Evolutionary conservation across 2,888 invertebrate genomes (phyloP).

Genomic region (Parnassius orleans): DNA sequence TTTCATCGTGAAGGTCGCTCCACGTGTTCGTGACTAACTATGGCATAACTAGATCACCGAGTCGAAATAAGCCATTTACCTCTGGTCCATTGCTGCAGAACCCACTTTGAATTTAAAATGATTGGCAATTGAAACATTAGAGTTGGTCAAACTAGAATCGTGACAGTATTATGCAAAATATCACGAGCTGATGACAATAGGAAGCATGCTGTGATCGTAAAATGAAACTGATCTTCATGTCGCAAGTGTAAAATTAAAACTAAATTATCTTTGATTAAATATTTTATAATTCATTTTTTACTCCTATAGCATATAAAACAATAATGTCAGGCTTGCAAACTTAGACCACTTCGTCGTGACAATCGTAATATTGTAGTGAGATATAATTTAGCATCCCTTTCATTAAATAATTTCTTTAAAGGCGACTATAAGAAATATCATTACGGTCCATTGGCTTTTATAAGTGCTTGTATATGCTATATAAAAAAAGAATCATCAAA

Average conservation of each 20-base stretch:
- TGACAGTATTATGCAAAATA: conserved; percentile 71
- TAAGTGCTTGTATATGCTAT: no score
- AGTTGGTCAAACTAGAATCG: conserved; percentile 54
- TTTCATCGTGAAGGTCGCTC: conserved; percentile 67
- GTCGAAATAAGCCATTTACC: conserved; percentile 57
- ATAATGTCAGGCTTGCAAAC: no score
- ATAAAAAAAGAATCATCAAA: no score
- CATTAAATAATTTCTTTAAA: no score
- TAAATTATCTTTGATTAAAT: no score
- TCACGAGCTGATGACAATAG: conserved; percentile 52
- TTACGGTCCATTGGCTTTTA: no score
- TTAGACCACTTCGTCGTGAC: no score
- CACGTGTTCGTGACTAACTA: conserved; percentile 52
- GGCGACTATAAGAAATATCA: no score
- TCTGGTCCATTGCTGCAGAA: conserved; percentile 54
- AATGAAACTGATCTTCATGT: conserved; percentile 46
- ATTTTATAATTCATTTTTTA: no score
- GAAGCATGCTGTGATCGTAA: conserved; percentile 50
- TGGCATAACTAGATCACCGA: conserved; percentile 66
- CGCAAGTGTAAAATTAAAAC: conserved; percentile 28
- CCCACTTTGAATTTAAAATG: conserved; percentile 54
- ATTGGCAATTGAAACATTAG: conserved; percentile 60
- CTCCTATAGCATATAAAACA: no score
- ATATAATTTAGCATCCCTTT: no score
- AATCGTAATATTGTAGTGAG: no score